These are phyloP conservation scores for Troides helena DNA, from an alignment of 2,888 invertebrate species.

Conservation along the genomic window DNA sequence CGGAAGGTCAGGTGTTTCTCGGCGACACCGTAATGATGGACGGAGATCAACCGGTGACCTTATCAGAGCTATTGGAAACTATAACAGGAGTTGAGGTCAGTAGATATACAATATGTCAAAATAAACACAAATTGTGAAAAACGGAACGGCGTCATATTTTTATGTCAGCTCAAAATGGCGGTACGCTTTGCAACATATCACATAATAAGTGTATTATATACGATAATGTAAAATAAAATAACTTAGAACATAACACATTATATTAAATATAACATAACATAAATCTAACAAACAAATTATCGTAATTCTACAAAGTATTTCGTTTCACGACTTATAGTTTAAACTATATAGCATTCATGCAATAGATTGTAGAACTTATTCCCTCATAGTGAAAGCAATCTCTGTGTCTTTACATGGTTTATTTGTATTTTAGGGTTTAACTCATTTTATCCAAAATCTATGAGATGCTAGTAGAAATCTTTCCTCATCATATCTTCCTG, in stretches of 20 bases:
- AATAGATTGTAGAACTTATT: no score
- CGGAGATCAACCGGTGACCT: slow-evolving; percentile 64
- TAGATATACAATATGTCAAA: slow-evolving; percentile 32
- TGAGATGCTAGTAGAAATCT: no score
- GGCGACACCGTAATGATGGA: slow-evolving; percentile 73
- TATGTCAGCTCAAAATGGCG: slow-evolving; percentile 58
- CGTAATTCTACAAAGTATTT: neutral
- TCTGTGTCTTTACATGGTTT: no score
- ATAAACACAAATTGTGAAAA: slow-evolving; percentile 60
- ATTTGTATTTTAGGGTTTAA: no score
- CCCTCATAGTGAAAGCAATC: no score
- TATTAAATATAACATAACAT: neutral
- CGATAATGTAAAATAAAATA: neutral
- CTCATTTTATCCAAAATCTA: no score
- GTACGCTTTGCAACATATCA: slow-evolving; percentile 15
- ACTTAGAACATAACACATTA: neutral
- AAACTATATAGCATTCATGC: no score
- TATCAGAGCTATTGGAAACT: slow-evolving; percentile 64
- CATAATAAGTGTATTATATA: neutral
- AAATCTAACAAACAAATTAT: neutral
- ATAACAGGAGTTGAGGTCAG: slow-evolving; percentile 71
- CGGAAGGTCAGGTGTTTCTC: slow-evolving; percentile 69
- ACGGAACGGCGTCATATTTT: slow-evolving; percentile 70
- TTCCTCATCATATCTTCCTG: no score
- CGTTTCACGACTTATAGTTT: neutral